Evolutionary conservation across 2,113 vertebrate species (phyloP), one percentile per base, ranked within the genome.

Genomic region (Pterocles gutturalis): DNA sequence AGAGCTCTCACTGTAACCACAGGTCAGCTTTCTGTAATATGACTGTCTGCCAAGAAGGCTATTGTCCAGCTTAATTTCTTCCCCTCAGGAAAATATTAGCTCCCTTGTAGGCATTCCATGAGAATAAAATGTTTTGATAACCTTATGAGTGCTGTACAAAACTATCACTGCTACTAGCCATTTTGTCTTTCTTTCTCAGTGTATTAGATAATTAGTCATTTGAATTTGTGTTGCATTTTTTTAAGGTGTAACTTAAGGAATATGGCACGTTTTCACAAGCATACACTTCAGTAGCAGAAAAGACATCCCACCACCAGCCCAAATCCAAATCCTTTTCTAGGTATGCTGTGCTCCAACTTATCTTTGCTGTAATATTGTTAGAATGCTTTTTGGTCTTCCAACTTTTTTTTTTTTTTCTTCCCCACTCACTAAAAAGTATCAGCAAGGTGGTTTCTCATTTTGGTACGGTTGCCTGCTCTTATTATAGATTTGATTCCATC

Each of bases 41-140:
- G 17, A 41, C 14, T 11, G 3, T 41, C 51, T 82, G 36, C 18
- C 28, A 83, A 81, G 33, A 90, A 66, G 11, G 12, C 11, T 80
- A 49, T 11, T 57, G 49, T 45, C 66, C 36, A 22, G 5, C 7
- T 69, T 53, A 48, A 86, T 17, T 61, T 73, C 19, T 64, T 86
- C 57, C 55, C 33, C 11, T 53, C 24, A 69, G 54, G 81, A 83
- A 94, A 91, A 62, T 46, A 75, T 54, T 66, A 70, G 18, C 20
- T 73, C 21, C 31, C 10, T 61, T 72, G 11, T 2, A 80, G 21
- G 41, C 24, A 49, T 26, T 22, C 6, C 17, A 22, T 69, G 58
- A 90, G 73, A 94, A 92, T 46, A 70, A 95, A 92, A 70, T 45
- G 34, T 5, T 65, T 83, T 69, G 11, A 73, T 86, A 92, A 83